Conservation (phyloP, 2,797 vertebrate genomes). For the Oreonectes daqikongensis region DNA sequence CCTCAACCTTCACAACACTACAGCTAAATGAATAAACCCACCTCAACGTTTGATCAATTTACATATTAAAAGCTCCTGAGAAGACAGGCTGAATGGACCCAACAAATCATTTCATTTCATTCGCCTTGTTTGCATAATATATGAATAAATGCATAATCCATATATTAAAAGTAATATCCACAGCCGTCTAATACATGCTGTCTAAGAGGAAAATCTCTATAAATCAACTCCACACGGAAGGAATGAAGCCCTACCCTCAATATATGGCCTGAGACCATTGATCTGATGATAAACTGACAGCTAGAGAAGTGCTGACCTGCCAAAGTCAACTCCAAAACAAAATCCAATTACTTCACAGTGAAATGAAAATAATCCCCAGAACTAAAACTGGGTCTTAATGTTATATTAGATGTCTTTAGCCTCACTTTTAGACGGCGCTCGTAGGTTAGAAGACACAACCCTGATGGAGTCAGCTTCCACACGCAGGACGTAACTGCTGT, state of each 20-base stretch:
- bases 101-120: slow-evolving; percentile 16
- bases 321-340: background rate
- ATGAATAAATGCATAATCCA: background rate
- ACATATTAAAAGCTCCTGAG: background rate
- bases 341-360: slow-evolving; percentile 16
- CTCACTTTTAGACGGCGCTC: slow-evolving; percentile 94
- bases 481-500: slow-evolving; percentile 82
- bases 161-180: slow-evolving; percentile 3
- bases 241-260: background rate
- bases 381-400: background rate
- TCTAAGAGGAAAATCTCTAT: background rate
- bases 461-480: slow-evolving; percentile 93
- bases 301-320: background rate
- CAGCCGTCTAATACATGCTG: background rate
- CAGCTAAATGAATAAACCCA: no score
- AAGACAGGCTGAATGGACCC: slow-evolving; percentile 10
- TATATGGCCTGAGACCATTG: slow-evolving; percentile 10
- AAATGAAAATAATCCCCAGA: slow-evolving; percentile 7
- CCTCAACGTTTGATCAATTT: background rate
- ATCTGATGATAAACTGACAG: no score
- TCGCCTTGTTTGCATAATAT: background rate
- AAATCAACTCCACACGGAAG: background rate
- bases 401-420: slow-evolving; percentile 11
- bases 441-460: slow-evolving; percentile 87
- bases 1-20: no score